Evolutionary conservation across 2,797 vertebrate genomes (phyloP), one percentile per base, ranked within the genome.

Genomic region (Picus viridis): DNA sequence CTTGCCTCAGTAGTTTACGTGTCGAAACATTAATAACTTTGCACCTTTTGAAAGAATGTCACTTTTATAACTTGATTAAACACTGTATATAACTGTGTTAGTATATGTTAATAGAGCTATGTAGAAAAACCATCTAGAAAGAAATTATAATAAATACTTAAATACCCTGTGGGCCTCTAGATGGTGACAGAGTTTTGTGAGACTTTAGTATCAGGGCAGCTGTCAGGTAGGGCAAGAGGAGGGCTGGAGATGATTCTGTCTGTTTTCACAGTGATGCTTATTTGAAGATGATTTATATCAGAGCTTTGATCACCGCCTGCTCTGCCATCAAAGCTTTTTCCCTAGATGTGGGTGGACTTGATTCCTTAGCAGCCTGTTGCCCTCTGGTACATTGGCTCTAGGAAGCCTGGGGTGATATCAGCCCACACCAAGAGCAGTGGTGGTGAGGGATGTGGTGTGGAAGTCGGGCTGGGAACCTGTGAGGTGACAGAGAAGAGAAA

Each of bases 41-140:
- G 96, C 93, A 93, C 91, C 95, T 96, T 96, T 95, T 93, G 87
- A 93, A 96, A 95, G 95, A 96, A 94, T 95, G 88, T 94, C 95
- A 96, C 95, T 94, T 94, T 95, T 97, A 90, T 96, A 96, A 95
- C 87, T 96, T 86, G 92, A 96, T 96, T 94, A 95, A 96, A 95
- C 95, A 96, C 95, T 96, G 94, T 96, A 95, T 95, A 92, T 96
- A 91, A 88, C 68, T 86, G 90, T 90, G 94, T 94, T 96, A 92
- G 93, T 91, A 89, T 96, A 95, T 95, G 94, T 96, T 96, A 90
- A 95, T 95, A 92, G 83, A 75, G 78, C 84, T 91, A 30, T 76
- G 78, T 89, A 86, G 90, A 91, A 23, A 71, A 93, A 86, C 73
- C 54, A 41, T 86, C 93, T 90, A 86, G 83, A 92, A 95, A 95